Evolutionary conservation across 2,888 invertebrate genomes (phyloP).

Genomic region (Hirtodrosophila duncani): DNA sequence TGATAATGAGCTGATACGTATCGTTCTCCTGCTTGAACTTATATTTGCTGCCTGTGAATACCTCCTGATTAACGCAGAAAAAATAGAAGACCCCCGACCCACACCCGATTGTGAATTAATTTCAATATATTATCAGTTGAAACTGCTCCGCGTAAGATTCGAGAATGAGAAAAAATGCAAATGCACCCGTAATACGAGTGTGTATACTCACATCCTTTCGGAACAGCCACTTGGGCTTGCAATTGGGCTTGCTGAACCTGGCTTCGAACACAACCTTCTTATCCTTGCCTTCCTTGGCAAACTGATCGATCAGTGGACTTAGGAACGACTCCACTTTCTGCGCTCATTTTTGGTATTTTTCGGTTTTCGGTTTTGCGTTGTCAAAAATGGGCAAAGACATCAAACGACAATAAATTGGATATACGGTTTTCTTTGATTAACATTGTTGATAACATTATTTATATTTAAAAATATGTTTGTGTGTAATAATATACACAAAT

Average conservation of each 20-base stretch:
- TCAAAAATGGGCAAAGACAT: constrained; percentile 78
- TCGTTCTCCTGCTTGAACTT: constrained; percentile 96
- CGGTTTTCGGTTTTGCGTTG: constrained; percentile 60
- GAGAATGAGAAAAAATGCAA: too few relatives aligned
- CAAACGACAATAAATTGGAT: constrained; percentile 50
- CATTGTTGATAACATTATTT: constrained; percentile 6
- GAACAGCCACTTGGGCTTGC: constrained; percentile 94
- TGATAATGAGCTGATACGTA: constrained; percentile 92
- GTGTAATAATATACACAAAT: not conserved
- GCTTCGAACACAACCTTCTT: constrained; percentile 96
- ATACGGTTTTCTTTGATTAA: constrained; percentile 41
- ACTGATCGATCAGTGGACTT: constrained; percentile 95
- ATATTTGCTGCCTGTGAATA: constrained; percentile 97
- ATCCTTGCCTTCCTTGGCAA: constrained; percentile 96
- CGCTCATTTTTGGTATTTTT: constrained; percentile 35
- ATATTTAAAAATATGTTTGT: too few relatives aligned
- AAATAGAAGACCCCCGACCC: too few relatives aligned
- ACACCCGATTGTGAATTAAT: too few relatives aligned
- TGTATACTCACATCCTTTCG: constrained; percentile 92
- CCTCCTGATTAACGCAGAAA: too few relatives aligned
- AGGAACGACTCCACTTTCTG: constrained; percentile 97
- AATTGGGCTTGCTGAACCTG: constrained; percentile 97
- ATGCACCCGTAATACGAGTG: too few relatives aligned
- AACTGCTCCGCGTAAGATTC: too few relatives aligned
- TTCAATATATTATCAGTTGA: too few relatives aligned